These are phyloP conservation scores for Ellobium chinense DNA, from an alignment of 2,888 invertebrate species.

Conservation along the genomic window DNA sequence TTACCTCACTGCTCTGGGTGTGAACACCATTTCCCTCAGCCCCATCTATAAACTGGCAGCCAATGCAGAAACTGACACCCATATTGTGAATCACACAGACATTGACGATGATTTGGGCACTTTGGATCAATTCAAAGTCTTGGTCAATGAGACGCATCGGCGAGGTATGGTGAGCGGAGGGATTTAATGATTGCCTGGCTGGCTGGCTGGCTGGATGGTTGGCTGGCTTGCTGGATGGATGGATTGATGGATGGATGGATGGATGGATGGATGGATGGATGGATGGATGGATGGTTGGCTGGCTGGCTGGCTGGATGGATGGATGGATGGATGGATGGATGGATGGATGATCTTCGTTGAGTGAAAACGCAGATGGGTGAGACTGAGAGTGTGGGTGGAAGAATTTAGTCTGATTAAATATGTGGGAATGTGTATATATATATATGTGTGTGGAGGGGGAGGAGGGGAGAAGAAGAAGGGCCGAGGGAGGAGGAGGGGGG, in stretches of 20 bases:
- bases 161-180: constrained; percentile 67
- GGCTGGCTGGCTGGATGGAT: not conserved
- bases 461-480: not conserved
- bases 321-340: not conserved
- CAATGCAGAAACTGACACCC: constrained; percentile 84
- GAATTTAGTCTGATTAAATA: not conserved
- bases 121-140: constrained; percentile 83
- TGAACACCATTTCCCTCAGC: constrained; percentile 70
- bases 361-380: too few species aligned
- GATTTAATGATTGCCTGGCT: not conserved
- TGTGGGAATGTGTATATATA: too few species aligned
- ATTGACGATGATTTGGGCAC: constrained; percentile 88
- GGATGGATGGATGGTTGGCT: not conserved
- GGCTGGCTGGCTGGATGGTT: not conserved
- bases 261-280: not conserved
- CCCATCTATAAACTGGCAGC: constrained; percentile 62
- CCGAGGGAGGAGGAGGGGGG: not conserved
- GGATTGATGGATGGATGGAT: not conserved
- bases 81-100: constrained; percentile 87
- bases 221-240: not conserved
- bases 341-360: not conserved
- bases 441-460: too few species aligned
- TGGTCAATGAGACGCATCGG: constrained; percentile 70
- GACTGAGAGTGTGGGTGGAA: not conserved
- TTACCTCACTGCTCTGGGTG: constrained; percentile 69